Evolutionary conservation across 2,797 vertebrate species (phyloP), one percentile per base, ranked within the genome.

Genomic region (Cossypha polioptera): DNA sequence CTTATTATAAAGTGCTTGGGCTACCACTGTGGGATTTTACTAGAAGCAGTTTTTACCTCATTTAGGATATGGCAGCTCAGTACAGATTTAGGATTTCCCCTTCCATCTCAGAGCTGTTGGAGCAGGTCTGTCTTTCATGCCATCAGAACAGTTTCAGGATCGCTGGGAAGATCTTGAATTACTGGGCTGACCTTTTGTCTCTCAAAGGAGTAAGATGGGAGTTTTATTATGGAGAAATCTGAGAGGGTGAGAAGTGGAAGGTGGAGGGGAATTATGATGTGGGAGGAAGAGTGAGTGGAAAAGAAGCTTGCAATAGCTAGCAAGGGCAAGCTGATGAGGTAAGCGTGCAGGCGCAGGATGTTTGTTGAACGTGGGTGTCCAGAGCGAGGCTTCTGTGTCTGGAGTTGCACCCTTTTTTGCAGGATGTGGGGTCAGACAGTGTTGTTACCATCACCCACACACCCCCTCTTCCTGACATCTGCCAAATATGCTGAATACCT

Each of bases 241-340:
- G 83, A 92, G 90, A 81, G 47, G 54, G 33, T 63, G 77, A 88
- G 45, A 87, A 86, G 82, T 88, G 87, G 68, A 91, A 88, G 59
- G 26, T 66, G n/a, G 7, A 20, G 14, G 19, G 20, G 8, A 36
- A 68, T 84, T 69, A 86, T 7, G 31, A 86, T 61, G 86, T 93
- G 51, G 81, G 91, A 86, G 81, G 78, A 93, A 66, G 69, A 93
- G 33, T 81, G 91, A 94, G 89, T 83, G 69, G 91, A 92, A 90
- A 90, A 92, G 89, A 68, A 90, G 62, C 75, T 72, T 69, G 77
- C 48, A 84, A 42, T 48, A 83, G 82, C 57, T 85, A 91, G 73
- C 82, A 90, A 82, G 92, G 89, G 82, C 82, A 94, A 66, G 75
- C 16, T 22, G 54, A 92, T 96, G 92, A 94, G 89, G 73, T 92